phyloP scores from a whole-genome alignment of 2,113 vertebrate genomes.

The Jaculus jaculus region DNA sequence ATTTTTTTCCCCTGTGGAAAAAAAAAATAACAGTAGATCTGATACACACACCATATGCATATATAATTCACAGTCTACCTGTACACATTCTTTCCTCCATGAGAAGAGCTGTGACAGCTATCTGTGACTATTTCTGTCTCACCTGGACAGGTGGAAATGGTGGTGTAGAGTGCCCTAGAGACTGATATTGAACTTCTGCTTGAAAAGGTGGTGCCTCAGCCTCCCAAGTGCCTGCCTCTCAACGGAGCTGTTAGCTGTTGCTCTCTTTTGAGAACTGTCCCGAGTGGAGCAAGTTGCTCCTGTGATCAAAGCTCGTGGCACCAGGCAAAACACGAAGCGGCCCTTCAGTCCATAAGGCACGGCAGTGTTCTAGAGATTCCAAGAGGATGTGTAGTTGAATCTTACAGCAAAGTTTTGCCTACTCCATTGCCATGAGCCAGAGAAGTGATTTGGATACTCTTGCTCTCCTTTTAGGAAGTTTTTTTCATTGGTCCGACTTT shows the following conservation, averaged over 20 bases:
- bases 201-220: not conserved
- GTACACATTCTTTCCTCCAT: not conserved
- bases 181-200: not conserved
- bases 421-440: not conserved
- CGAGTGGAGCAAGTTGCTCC: not conserved
- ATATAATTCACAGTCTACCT: not conserved
- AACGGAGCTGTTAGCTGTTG: not conserved
- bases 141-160: not conserved
- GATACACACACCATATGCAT: not conserved
- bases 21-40: not conserved
- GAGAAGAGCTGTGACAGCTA: not conserved
- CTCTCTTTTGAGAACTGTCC: not conserved
- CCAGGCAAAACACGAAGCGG: not conserved
- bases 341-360: not conserved
- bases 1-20: conserved; percentile 51
- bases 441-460: not conserved
- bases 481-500: not conserved
- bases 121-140: not conserved
- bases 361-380: not conserved
- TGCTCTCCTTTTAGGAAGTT: not conserved
- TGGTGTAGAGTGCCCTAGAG: not conserved
- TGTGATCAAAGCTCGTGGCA: not conserved
- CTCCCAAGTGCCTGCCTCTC: not conserved
- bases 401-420: not conserved
- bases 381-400: not conserved